phyloP scores from a whole-genome alignment of 2,888 invertebrate species.

The Macrophya alboannulata region DNA sequence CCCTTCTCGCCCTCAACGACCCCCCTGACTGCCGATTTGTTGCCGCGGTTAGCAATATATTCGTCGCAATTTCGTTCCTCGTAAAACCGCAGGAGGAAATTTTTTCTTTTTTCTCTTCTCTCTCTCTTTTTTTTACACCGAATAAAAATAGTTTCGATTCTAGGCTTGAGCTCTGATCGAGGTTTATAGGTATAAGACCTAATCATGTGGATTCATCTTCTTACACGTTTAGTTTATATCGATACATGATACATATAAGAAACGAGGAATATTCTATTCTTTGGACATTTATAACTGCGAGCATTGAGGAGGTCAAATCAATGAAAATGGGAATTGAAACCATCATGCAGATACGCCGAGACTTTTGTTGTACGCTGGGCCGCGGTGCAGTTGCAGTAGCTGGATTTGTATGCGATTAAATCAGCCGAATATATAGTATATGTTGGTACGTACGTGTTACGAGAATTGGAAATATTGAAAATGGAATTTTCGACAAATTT shows the following conservation, averaged over 20 bases:
- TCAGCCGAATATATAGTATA: not conserved
- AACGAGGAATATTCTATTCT: not conserved
- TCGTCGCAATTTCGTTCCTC: slow-evolving; percentile 76
- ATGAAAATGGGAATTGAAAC: slow-evolving; percentile 19
- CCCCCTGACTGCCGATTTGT: slow-evolving; percentile 73
- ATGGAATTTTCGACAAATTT: slow-evolving; percentile 38
- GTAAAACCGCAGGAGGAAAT: slow-evolving; percentile 69
- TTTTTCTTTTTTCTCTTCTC: not conserved
- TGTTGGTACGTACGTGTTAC: not conserved
- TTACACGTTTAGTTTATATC: not conserved
- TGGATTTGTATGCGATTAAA: slow-evolving; percentile 35
- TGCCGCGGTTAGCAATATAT: slow-evolving; percentile 75
- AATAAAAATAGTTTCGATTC: slow-evolving; percentile 18
- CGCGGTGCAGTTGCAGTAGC: not conserved
- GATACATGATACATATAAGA: not conserved
- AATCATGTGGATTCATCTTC: not conserved
- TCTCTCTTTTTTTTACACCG: not conserved
- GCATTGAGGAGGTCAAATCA: not conserved
- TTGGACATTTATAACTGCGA: not conserved
- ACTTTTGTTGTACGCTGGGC: slow-evolving; percentile 2
- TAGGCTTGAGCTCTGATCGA: not conserved
- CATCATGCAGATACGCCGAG: not conserved
- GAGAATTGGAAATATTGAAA: slow-evolving; percentile 46
- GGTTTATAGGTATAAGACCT: not conserved
- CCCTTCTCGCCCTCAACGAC: slow-evolving; percentile 32